Evolutionary conservation across 2,113 vertebrate genomes (phyloP).

Genomic region (Rhinoptilus africanus): DNA sequence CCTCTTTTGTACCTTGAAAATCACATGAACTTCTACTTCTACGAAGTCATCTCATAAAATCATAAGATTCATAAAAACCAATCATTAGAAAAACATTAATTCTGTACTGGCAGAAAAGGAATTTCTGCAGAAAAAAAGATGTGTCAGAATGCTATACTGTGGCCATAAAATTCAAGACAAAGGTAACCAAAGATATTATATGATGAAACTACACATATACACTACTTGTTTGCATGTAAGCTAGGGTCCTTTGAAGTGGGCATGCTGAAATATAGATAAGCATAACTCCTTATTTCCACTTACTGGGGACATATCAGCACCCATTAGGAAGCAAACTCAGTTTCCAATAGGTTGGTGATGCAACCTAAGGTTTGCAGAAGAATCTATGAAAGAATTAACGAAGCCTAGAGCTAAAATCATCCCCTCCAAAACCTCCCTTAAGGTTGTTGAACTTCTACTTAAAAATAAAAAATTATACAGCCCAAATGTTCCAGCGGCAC

Average conservation of each 20-base stretch:
- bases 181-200: neutral
- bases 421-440: neutral
- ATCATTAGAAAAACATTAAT: neutral
- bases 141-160: neutral
- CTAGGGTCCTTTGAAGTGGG: neutral
- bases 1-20: neutral
- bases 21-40: neutral
- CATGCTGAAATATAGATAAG: neutral
- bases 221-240: neutral
- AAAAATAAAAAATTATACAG: neutral
- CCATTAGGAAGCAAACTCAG: neutral
- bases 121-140: neutral
- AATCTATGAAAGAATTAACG: neutral
- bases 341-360: neutral
- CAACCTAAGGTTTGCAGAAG: neutral
- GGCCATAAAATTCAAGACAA: neutral
- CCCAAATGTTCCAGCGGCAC: neutral
- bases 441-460: neutral
- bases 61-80: neutral
- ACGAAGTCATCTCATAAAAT: neutral
- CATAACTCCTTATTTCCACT: neutral
- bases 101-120: neutral
- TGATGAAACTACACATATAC: neutral
- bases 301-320: neutral
- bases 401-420: neutral